Evolutionary conservation across 2,113 vertebrate species (phyloP).

Genomic region (Anthoscopus minutus): DNA sequence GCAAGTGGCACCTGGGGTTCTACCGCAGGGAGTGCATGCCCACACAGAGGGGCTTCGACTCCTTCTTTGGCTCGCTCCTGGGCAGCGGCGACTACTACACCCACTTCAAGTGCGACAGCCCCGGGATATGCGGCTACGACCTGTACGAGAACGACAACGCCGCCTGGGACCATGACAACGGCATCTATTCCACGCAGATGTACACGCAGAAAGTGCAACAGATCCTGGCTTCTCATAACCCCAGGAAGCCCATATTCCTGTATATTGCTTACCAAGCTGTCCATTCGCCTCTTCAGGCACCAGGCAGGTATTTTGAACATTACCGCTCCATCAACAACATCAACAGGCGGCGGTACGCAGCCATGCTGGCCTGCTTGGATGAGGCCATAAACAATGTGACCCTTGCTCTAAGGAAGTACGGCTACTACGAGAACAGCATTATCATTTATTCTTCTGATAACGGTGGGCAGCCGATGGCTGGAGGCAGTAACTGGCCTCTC

Average conservation of each 20-base stretch:
- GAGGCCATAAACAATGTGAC: slow-evolving; percentile 92
- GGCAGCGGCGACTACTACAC: slow-evolving; percentile 96
- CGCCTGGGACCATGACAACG: slow-evolving; percentile 89
- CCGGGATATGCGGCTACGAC: slow-evolving; percentile 91
- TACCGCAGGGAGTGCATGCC: slow-evolving; percentile 94
- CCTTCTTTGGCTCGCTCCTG: slow-evolving; percentile 92
- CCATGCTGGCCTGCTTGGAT: slow-evolving; percentile 94
- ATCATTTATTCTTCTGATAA: slow-evolving; percentile 96
- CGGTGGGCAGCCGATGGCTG: slow-evolving; percentile 87
- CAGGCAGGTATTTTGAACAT: slow-evolving; percentile 84
- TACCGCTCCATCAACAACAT: slow-evolving; percentile 89
- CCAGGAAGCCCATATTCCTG: slow-evolving; percentile 84
- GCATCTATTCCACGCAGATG: slow-evolving; percentile 92
- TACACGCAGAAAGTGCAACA: slow-evolving; percentile 86
- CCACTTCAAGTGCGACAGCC: slow-evolving; percentile 94
- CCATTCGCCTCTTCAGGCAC: slow-evolving; percentile 92
- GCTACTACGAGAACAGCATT: slow-evolving; percentile 90
- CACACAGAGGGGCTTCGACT: slow-evolving; percentile 90
- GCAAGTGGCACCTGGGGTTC: slow-evolving; percentile 97
- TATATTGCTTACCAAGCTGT: slow-evolving; percentile 95
- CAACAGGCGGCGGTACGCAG: slow-evolving; percentile 87
- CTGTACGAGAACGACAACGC: slow-evolving; percentile 90
- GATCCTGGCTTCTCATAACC: slow-evolving; percentile 84
- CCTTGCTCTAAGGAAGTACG: slow-evolving; percentile 81
- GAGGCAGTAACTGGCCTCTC: slow-evolving; percentile 96